Evolutionary conservation across 2,797 vertebrate species (phyloP).

Genomic region (Carapus acus): DNA sequence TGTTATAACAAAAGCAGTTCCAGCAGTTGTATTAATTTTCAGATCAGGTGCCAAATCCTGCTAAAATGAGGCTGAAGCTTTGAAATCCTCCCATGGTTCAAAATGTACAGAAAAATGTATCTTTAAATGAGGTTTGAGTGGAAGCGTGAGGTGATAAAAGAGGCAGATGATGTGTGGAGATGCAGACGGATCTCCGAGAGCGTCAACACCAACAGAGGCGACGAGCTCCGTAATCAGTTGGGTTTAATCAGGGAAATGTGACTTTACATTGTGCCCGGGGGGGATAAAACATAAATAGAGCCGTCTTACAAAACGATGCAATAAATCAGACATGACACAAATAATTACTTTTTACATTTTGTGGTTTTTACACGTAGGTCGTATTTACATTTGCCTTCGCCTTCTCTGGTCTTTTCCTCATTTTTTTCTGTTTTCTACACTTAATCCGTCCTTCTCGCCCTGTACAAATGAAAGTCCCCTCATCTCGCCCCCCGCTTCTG

Average conservation of each 20-base stretch:
- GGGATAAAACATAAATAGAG: conserved; percentile 92
- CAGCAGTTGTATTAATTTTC: no score
- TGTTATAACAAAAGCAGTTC: no score
- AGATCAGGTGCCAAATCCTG: no score
- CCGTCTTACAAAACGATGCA: conserved; percentile 81
- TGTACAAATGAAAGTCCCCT: no score
- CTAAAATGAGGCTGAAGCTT: no score
- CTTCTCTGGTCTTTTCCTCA: conserved; percentile 68
- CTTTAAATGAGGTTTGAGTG: no score
- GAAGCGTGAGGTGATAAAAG: no score
- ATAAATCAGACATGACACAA: conserved; percentile 74
- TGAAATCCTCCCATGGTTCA: no score
- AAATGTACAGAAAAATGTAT: no score
- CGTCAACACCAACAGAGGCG: background rate
- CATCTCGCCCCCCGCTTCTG: conserved; percentile 65
- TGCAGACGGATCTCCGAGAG: background rate
- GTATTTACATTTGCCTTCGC: conserved; percentile 71
- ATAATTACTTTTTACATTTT: conserved; percentile 75
- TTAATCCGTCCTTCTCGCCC: no score
- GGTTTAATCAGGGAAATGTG: conserved; percentile 81
- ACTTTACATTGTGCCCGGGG: conserved; percentile 72
- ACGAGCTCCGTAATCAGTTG: conserved; percentile 33
- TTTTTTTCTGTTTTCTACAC: conserved; percentile 41
- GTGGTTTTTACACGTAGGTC: conserved; percentile 71
- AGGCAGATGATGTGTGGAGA: no score